Percentiles rank a stretch among this genome's conserved stretches.
Conservation (phyloP, 2,113 vertebrate genomes). For the Tychaedon coryphoeus region DNA sequence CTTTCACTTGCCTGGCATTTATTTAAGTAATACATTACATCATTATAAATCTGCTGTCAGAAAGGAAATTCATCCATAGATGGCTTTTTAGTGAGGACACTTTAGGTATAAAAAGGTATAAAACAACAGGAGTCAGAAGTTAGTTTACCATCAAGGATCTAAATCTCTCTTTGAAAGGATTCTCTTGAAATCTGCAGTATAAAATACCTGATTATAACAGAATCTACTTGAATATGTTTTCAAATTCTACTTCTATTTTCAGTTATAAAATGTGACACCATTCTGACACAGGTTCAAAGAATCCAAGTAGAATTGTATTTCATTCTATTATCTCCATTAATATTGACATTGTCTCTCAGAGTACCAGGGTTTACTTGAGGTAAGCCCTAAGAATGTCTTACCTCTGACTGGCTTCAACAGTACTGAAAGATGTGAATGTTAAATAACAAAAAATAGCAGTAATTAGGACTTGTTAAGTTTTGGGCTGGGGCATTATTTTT, state of each 20-base stretch:
- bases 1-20: not conserved
- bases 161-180: not conserved
- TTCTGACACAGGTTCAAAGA: not conserved
- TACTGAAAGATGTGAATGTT: not conserved
- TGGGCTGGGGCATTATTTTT: not conserved
- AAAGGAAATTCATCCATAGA: not conserved
- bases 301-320: not conserved
- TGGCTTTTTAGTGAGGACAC: not conserved
- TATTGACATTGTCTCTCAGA: not conserved
- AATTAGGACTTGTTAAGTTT: not conserved
- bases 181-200: not conserved
- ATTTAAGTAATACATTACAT: not conserved
- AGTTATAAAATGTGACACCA: not conserved
- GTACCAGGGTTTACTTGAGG: not conserved
- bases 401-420: not conserved
- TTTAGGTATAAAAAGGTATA: not conserved
- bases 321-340: not conserved
- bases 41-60: not conserved
- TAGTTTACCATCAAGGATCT: not conserved
- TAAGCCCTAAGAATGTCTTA: not conserved
- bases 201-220: not conserved
- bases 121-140: not conserved
- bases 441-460: not conserved
- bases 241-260: not conserved
- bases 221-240: not conserved